A percentile compares a stretch with the other conserved stretches of the same genome.
Evolutionary conservation across 2,113 vertebrate species (phyloP).

Genomic region (Bombycilla garrulus): DNA sequence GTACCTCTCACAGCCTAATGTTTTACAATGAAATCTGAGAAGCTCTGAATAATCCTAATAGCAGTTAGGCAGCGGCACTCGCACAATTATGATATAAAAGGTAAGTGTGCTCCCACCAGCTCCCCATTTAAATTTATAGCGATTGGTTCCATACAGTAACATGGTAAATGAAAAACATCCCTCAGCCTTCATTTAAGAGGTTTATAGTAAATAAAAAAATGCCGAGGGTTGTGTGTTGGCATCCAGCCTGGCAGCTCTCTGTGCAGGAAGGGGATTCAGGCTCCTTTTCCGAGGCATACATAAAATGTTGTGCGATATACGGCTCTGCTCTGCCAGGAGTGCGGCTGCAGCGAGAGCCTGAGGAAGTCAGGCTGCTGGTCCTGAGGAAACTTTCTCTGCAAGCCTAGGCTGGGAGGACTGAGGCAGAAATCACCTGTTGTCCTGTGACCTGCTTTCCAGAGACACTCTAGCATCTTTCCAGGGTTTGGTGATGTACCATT

Average conservation of each 20-base stretch:
- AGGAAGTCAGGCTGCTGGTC: not conserved
- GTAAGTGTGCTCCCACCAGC: constrained; percentile 49
- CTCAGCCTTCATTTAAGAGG: not conserved
- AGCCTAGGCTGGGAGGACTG: not conserved
- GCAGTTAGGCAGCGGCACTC: not conserved
- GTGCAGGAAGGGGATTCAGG: constrained; percentile 7
- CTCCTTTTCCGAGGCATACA: not conserved
- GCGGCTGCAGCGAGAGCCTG: not conserved
- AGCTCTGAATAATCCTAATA: constrained; percentile 57
- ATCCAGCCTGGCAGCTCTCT: not conserved
- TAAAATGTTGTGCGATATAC: constrained; percentile 31
- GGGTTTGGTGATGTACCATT: not conserved
- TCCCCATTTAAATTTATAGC: constrained; percentile 54
- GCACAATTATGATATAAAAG: constrained; percentile 47
- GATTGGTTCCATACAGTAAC: constrained; percentile 37
- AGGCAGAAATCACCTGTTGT: not conserved
- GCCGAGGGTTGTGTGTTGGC: not conserved
- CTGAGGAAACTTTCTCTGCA: not conserved
- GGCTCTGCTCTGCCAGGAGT: not conserved
- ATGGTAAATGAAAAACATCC: constrained; percentile 22
- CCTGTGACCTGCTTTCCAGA: not conserved
- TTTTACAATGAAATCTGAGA: constrained; percentile 60
- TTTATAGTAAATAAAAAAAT: constrained; percentile 36
- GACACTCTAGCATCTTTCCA: not conserved
- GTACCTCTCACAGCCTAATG: constrained; percentile 49